phyloP scores from a whole-genome alignment of 2,113 vertebrate species.

The Uria lomvia region DNA sequence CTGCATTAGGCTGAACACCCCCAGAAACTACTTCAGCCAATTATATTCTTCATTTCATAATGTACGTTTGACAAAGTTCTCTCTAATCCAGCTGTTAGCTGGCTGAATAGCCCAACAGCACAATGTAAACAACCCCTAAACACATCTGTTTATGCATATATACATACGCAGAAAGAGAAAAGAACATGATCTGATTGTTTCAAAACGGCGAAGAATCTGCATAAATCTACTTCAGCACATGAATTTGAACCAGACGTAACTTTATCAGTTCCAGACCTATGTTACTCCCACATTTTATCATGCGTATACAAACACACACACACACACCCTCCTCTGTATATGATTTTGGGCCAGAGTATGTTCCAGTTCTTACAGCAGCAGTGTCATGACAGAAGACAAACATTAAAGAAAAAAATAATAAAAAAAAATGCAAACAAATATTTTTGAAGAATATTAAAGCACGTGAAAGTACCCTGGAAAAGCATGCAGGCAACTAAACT shows the following conservation, averaged over 20 bases:
- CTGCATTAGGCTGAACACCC: constrained; percentile 15
- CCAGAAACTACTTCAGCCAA: constrained; percentile 47
- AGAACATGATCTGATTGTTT: neutral
- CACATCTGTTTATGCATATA: neutral
- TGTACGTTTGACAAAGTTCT: constrained; percentile 28
- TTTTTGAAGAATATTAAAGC: neutral
- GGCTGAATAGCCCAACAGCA: constrained; percentile 17
- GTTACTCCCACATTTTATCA: neutral
- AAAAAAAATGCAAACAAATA: too few species aligned
- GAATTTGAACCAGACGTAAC: neutral
- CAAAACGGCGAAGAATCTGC: neutral
- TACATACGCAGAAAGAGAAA: neutral
- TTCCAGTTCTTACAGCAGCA: neutral
- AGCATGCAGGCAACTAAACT: neutral
- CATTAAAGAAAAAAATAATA: neutral
- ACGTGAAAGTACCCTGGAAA: neutral
- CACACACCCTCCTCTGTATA: fast-evolving
- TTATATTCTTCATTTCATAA: constrained; percentile 48
- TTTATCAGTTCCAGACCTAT: neutral
- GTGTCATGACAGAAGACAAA: neutral
- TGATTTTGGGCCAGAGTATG: neutral
- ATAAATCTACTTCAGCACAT: neutral
- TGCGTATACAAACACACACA: neutral
- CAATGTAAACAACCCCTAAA: neutral
- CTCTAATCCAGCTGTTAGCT: constrained; percentile 48